Evolutionary conservation across 2,888 invertebrate genomes (phyloP).

Genomic region (Andrena bicolor): DNA sequence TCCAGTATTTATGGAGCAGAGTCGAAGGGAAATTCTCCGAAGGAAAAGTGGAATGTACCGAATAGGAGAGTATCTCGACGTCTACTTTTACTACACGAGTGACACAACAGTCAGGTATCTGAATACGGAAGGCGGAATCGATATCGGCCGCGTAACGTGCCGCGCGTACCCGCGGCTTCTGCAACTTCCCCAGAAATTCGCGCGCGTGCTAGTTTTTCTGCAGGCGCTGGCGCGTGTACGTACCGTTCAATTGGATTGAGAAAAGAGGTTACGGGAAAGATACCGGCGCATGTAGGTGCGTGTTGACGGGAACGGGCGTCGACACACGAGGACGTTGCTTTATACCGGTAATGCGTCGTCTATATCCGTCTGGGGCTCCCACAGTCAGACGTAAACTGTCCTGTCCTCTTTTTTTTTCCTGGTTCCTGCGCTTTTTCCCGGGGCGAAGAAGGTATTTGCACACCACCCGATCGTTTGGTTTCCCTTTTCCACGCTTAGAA

Average conservation of each 20-base stretch:
- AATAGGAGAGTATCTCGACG: neutral
- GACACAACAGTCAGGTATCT: neutral
- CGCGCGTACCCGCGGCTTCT: neutral
- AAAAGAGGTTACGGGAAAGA: conserved; percentile 58
- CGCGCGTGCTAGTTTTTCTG: neutral
- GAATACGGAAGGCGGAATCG: conserved; percentile 26
- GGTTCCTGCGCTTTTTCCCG: neutral
- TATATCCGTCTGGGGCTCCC: conserved; percentile 59
- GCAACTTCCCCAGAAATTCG: conserved; percentile 26
- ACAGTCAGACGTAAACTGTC: conserved; percentile 37
- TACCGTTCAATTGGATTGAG: conserved; percentile 50
- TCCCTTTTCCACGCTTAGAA: neutral
- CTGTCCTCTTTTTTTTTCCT: conserved; percentile 14
- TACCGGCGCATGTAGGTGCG: conserved; percentile 31
- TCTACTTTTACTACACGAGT: conserved; percentile 12
- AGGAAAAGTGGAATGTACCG: too few relatives aligned
- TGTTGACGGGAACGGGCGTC: conserved; percentile 55
- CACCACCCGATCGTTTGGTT: conserved; percentile 9
- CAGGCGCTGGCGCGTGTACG: neutral
- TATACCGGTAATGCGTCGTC: conserved; percentile 67
- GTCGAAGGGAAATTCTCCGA: neutral
- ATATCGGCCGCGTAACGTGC: conserved; percentile 16
- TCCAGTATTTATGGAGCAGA: neutral
- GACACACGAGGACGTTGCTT: conserved; percentile 60
- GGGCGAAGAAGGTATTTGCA: neutral